Conservation (phyloP, 2,888 invertebrate species). For the Steinernema hermaphroditum region DNA sequence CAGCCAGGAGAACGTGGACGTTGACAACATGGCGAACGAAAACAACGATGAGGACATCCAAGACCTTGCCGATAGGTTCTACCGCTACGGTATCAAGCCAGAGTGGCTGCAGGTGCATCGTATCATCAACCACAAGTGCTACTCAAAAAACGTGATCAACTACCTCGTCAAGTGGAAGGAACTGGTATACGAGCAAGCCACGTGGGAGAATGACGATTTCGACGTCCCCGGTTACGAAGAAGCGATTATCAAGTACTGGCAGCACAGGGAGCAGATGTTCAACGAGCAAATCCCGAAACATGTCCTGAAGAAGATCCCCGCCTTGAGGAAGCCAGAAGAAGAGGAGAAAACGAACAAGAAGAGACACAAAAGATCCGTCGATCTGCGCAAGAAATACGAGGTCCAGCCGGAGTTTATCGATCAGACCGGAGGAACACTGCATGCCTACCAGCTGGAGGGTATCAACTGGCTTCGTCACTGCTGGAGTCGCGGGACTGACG, state of each 20-base stretch:
- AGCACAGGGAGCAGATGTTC: slow-evolving; percentile 72
- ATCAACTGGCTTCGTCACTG: slow-evolving; percentile 66
- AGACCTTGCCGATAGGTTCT: slow-evolving; percentile 71
- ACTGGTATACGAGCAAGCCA: slow-evolving; percentile 90
- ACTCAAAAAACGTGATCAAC: slow-evolving; percentile 71
- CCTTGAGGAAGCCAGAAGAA: slow-evolving; percentile 37
- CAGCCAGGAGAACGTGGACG: slow-evolving; percentile 55
- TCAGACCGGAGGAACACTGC: slow-evolving; percentile 88
- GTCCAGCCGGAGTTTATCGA: slow-evolving; percentile 88
- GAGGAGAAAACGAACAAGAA: slow-evolving; percentile 72
- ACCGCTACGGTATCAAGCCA: slow-evolving; percentile 91
- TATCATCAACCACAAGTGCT: slow-evolving; percentile 83
- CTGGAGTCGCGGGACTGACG: slow-evolving; percentile 81
- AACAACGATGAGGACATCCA: slow-evolving; percentile 67
- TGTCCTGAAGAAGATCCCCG: slow-evolving; percentile 59
- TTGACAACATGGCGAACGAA: slow-evolving; percentile 64
- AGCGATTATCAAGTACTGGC: slow-evolving; percentile 87
- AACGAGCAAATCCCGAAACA: slow-evolving; percentile 75
- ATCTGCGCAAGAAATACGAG: slow-evolving; percentile 86
- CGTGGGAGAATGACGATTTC: slow-evolving; percentile 92
- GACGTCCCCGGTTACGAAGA: slow-evolving; percentile 75
- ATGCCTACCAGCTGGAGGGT: slow-evolving; percentile 91
- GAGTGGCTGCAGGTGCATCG: slow-evolving; percentile 89
- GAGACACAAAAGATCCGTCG: slow-evolving; percentile 73
- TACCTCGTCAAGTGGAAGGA: slow-evolving; percentile 98